Evolutionary conservation across 2,888 invertebrate species (phyloP).

Genomic region (Microplitis manilae): DNA sequence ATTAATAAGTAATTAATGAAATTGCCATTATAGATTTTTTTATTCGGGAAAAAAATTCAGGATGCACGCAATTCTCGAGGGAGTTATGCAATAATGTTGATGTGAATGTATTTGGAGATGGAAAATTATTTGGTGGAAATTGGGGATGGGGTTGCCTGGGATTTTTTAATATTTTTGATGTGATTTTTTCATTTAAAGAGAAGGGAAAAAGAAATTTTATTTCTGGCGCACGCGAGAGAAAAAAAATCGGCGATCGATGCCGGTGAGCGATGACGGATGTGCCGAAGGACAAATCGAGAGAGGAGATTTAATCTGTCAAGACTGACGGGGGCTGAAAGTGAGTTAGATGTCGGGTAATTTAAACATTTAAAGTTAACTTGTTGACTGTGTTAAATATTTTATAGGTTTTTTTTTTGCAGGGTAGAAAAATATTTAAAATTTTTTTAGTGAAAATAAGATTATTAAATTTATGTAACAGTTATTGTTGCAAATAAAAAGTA

Average conservation of each 20-base stretch:
- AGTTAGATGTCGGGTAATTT: slow-evolving; percentile 22
- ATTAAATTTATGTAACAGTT: background rate
- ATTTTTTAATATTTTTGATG: too few relatives aligned
- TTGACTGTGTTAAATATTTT: background rate
- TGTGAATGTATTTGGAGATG: too few relatives aligned
- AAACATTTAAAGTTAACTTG: slow-evolving; percentile 20
- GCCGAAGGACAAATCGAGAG: background rate
- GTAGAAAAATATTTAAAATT: too few relatives aligned
- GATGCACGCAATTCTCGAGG: too few relatives aligned
- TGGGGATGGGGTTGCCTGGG: too few relatives aligned
- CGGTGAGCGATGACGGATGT: background rate
- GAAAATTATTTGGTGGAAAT: too few relatives aligned
- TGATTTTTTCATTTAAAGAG: too few relatives aligned
- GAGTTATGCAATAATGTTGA: too few relatives aligned
- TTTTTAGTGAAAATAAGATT: background rate
- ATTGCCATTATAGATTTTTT: too few relatives aligned
- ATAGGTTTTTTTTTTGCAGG: background rate
- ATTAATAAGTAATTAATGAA: too few relatives aligned
- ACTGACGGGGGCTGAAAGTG: slow-evolving; percentile 21
- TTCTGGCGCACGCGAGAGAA: background rate
- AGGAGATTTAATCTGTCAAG: slow-evolving; percentile 30
- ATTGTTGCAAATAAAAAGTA: slow-evolving; percentile 11
- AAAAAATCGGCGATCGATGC: slow-evolving; percentile 1
- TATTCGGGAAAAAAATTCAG: too few relatives aligned
- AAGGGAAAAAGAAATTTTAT: background rate